Evolutionary conservation across 2,797 vertebrate genomes (phyloP).

Genomic region (Glyptemys insculpta): DNA sequence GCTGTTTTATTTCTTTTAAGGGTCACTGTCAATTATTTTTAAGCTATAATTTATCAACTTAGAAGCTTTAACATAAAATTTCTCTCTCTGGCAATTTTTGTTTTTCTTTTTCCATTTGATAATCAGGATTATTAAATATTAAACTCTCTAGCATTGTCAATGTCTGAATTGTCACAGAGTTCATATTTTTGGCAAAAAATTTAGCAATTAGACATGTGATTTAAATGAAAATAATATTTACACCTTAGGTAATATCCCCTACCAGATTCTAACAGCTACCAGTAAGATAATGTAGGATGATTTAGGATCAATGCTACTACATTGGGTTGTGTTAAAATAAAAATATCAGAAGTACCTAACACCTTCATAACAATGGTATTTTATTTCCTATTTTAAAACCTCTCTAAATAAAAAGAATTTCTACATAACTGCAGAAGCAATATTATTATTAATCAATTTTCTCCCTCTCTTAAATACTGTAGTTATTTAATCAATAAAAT

Average conservation of each 20-base stretch:
- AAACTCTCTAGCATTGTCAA: neutral
- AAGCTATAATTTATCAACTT: neutral
- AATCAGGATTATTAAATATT: neutral
- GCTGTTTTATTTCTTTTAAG: neutral
- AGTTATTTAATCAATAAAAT: neutral
- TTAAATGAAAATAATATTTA: neutral
- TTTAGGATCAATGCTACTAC: neutral
- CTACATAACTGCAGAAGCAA: neutral
- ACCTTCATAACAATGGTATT: neutral
- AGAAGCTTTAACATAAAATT: neutral
- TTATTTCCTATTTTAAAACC: no score
- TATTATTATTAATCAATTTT: neutral
- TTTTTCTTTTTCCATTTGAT: neutral
- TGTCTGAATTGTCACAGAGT: neutral
- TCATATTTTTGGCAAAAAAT: neutral
- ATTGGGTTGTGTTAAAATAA: neutral
- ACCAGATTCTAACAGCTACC: neutral
- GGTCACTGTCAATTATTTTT: neutral
- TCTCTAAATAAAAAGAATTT: neutral
- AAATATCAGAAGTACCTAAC: neutral
- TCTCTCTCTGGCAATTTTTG: neutral
- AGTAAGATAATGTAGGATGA: neutral
- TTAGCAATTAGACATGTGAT: neutral
- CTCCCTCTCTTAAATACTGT: neutral
- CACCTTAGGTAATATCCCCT: neutral